Evolutionary conservation across 2,888 invertebrate genomes (phyloP).

Genomic region (Tortricodes alternella): DNA sequence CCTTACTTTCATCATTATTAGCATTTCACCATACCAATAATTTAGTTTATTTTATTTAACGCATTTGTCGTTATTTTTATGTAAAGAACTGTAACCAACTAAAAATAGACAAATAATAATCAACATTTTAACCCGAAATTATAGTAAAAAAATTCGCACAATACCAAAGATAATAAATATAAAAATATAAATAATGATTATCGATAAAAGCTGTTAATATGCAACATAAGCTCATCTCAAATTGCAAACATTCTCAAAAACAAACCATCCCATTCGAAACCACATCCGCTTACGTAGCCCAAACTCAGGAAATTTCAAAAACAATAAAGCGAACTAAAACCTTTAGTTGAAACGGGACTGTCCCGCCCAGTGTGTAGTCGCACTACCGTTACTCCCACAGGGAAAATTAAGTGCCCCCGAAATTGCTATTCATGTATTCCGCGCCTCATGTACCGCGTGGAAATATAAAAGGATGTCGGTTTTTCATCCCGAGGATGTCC

Average conservation of each 20-base stretch:
- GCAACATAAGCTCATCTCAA: not conserved
- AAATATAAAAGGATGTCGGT: conserved; percentile 34
- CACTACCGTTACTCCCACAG: conserved; percentile 36
- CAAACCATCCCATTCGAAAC: not conserved
- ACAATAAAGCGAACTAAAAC: conserved; percentile 36
- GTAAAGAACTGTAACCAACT: too few relatives aligned
- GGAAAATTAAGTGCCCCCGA: conserved; percentile 41
- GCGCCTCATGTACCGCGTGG: conserved; percentile 35
- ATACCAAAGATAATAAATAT: too few relatives aligned
- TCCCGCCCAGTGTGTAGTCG: conserved; percentile 32
- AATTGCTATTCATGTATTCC: conserved; percentile 46
- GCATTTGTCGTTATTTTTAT: too few relatives aligned
- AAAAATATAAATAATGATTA: too few relatives aligned
- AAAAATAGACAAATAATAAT: too few relatives aligned
- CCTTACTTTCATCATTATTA: too few relatives aligned
- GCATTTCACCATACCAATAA: too few relatives aligned
- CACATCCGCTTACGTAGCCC: conserved; percentile 12
- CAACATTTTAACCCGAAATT: too few relatives aligned
- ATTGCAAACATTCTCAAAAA: not conserved
- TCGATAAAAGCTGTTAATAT: not conserved
- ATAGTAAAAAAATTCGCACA: too few relatives aligned
- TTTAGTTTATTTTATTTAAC: too few relatives aligned
- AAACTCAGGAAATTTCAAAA: conserved; percentile 32
- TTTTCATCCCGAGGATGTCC: conserved; percentile 34
- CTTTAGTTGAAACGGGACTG: conserved; percentile 31